A percentile compares a stretch with the other conserved stretches of the same genome.
Evolutionary conservation across 2,797 vertebrate genomes (phyloP).

Genomic region (Potorous gilbertii): DNA sequence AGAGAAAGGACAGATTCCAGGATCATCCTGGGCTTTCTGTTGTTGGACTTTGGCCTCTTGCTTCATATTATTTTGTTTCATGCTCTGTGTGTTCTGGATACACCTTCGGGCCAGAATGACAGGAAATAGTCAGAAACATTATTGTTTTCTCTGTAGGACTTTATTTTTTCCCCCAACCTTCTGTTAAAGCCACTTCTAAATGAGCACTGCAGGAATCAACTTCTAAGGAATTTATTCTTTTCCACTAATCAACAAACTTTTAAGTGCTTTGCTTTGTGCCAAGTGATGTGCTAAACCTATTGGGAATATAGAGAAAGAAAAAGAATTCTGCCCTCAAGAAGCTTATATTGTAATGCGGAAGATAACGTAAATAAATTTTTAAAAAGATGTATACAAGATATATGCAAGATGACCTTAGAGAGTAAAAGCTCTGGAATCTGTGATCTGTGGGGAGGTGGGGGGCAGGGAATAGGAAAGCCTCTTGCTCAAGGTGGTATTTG

Average conservation of each 20-base stretch:
- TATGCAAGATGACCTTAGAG: not conserved
- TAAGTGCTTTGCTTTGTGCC: not conserved
- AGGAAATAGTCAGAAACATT: not conserved
- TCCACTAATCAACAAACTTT: not conserved
- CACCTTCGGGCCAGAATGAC: not conserved
- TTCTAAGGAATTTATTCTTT: slow-evolving; percentile 25
- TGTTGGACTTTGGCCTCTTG: slow-evolving; percentile 38
- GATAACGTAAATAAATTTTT: not conserved
- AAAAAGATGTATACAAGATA: not conserved
- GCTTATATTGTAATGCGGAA: not conserved
- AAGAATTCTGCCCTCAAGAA: not conserved
- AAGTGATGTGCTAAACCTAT: not conserved
- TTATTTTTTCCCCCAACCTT: not conserved
- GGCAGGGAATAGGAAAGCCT: not conserved
- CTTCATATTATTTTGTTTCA: not conserved
- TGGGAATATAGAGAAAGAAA: not conserved
- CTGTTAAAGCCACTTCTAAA: not conserved
- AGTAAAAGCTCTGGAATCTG: not conserved
- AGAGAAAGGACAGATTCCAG: slow-evolving; percentile 86
- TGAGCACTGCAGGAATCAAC: not conserved
- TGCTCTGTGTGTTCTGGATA: slow-evolving; percentile 14
- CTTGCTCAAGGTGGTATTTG: not conserved
- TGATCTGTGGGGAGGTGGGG: not conserved
- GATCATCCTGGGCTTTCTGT: slow-evolving; percentile 82
- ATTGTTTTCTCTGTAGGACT: not conserved